Conservation (phyloP, 2,888 invertebrate species). For the Gari tellinella region DNA sequence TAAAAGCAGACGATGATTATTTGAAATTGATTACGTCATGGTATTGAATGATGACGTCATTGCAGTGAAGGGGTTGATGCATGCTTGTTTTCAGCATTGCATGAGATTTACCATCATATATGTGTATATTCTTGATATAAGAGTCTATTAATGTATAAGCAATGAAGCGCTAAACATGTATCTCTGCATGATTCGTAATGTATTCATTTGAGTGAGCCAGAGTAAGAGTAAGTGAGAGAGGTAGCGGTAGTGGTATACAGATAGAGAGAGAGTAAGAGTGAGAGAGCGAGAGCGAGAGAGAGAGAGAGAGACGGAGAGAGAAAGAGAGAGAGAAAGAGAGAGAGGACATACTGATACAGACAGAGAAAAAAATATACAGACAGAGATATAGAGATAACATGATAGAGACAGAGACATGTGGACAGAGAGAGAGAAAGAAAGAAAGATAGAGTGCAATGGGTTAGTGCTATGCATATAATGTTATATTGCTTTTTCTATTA, state of each 20-base stretch:
- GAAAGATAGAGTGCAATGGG: constrained; percentile 14
- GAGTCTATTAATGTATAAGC: too few species aligned
- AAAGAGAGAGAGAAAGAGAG: background rate
- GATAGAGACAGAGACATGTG: constrained; percentile 9
- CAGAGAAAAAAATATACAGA: constrained; percentile 11
- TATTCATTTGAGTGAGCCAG: background rate
- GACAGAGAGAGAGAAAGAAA: constrained; percentile 21
- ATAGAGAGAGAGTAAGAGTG: too few species aligned
- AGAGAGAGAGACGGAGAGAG: background rate
- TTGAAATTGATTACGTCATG: too few species aligned
- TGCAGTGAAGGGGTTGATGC: too few species aligned
- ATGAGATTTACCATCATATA: too few species aligned
- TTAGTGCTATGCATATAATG: background rate
- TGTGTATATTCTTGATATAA: too few species aligned
- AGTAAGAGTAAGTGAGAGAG: background rate
- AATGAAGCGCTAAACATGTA: too few species aligned
- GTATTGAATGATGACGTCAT: too few species aligned
- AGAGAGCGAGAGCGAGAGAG: too few species aligned
- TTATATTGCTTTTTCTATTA: background rate
- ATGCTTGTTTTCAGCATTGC: too few species aligned
- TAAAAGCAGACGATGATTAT: too few species aligned
- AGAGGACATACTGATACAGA: constrained; percentile 4
- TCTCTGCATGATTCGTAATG: too few species aligned
- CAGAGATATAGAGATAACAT: constrained; percentile 8
- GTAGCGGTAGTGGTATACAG: background rate